Conservation (phyloP, 53 echinoderm and acorn worm species). For the Patiria pectinifera region DNA sequence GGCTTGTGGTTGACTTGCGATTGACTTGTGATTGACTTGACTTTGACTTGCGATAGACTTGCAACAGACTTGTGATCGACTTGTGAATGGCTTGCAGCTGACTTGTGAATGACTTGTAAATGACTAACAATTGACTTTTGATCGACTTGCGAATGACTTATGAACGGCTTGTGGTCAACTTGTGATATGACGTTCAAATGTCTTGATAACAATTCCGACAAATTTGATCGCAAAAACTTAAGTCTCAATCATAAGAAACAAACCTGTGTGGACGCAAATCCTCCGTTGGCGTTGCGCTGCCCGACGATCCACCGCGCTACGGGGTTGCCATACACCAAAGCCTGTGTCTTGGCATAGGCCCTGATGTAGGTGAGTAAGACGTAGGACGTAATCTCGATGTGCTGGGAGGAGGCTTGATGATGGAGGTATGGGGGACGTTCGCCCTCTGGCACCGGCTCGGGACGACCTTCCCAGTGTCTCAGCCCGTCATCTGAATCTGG, state of each 20-base stretch:
- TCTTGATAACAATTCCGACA: background rate
- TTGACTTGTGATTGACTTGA: too few relatives aligned
- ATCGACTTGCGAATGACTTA: background rate
- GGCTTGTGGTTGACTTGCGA: too few relatives aligned
- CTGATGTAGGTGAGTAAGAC: conserved; percentile 72
- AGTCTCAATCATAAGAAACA: background rate
- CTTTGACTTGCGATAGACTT: too few relatives aligned
- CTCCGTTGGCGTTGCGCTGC: conserved; percentile 76
- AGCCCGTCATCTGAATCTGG: conserved; percentile 26
- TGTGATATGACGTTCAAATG: background rate
- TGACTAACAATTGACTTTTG: too few relatives aligned
- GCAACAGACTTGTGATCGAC: too few relatives aligned
- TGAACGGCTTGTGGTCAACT: background rate
- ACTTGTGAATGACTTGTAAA: too few relatives aligned
- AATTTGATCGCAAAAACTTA: background rate
- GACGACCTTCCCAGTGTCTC: conserved; percentile 52
- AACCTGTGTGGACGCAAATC: conserved; percentile 87
- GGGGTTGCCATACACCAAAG: conserved; percentile 43
- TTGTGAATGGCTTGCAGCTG: too few relatives aligned
- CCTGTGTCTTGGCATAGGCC: conserved; percentile 41
- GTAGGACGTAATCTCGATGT: conserved; percentile 80
- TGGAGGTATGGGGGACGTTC: conserved; percentile 35
- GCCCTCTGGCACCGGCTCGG: background rate
- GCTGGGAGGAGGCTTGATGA: conserved; percentile 56
- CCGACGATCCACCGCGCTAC: conserved; percentile 72